A percentile compares a stretch with the other conserved stretches of the same genome.
phyloP scores from a whole-genome alignment of 2,113 vertebrate species.

The Xenotilapia flavipinnis region DNA sequence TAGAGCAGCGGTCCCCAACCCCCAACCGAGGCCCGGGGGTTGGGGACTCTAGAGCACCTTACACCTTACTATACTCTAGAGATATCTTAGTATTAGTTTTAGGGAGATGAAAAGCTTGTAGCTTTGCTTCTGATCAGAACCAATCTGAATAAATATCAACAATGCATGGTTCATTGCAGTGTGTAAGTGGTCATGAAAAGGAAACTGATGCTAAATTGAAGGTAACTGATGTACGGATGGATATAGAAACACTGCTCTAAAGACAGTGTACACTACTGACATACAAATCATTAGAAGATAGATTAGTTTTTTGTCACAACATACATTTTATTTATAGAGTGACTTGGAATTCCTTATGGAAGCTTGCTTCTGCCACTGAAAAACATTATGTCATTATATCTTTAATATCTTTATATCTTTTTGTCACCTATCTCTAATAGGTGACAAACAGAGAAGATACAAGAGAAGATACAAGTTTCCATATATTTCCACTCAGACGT shows the following conservation, averaged over 20 bases:
- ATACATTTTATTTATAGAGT: not conserved
- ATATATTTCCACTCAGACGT: not conserved
- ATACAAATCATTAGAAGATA: not conserved
- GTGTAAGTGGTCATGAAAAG: not conserved
- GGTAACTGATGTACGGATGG: not conserved
- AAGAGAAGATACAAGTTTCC: not conserved
- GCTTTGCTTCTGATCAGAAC: not conserved
- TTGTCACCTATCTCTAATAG: not conserved
- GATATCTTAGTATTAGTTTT: not conserved
- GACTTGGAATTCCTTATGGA: not conserved
- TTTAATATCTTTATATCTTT: not conserved
- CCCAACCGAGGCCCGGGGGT: too few species aligned
- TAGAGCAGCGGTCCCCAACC: not conserved
- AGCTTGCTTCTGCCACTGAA: not conserved
- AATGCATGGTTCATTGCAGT: not conserved
- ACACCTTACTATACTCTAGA: not conserved
- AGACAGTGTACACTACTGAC: not conserved
- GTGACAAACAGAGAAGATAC: not conserved
- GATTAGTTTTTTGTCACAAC: not conserved
- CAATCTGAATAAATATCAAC: not conserved
- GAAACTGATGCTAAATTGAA: not conserved
- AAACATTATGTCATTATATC: not conserved
- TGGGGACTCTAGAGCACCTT: too few species aligned
- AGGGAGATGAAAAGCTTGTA: not conserved
- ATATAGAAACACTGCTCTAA: not conserved